A percentile compares a stretch with the other conserved stretches of the same genome.
Conservation (phyloP, 2,113 vertebrate species). For the Triplophysa siluroides region DNA sequence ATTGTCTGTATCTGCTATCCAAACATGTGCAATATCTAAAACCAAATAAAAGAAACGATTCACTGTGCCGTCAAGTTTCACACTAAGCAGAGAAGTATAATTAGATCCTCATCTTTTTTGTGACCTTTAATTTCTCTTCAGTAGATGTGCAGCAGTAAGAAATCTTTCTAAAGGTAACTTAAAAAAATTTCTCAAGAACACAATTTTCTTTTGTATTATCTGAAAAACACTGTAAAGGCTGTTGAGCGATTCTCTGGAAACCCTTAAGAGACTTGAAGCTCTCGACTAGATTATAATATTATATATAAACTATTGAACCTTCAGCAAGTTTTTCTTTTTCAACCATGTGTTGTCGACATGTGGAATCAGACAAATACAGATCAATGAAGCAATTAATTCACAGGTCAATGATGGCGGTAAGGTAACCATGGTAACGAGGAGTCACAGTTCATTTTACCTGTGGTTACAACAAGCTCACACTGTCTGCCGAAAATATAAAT, state of each 20-base stretch:
- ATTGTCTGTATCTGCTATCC: not conserved
- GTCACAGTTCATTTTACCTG: too few relatives aligned
- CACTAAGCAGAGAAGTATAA: conserved; percentile 3
- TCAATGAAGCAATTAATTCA: conserved; percentile 14
- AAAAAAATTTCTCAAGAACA: not conserved
- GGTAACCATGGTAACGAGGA: too few relatives aligned
- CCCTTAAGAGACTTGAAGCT: not conserved
- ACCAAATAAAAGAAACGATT: not conserved
- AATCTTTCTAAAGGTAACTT: not conserved
- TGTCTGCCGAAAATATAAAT: too few relatives aligned
- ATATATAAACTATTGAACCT: not conserved
- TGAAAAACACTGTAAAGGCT: not conserved
- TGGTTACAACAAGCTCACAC: too few relatives aligned
- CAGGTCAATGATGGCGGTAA: not conserved
- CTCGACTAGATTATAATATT: not conserved
- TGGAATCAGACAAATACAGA: not conserved
- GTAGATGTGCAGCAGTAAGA: not conserved
- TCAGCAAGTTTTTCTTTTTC: too few relatives aligned
- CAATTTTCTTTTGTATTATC: not conserved
- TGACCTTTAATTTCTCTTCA: conserved; percentile 34
- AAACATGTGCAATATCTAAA: not conserved
- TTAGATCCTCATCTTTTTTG: not conserved
- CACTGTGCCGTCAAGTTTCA: not conserved
- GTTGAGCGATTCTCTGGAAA: not conserved
- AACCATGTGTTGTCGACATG: not conserved